Conservation (phyloP, 2,113 vertebrate species). For the Tonatia bakeri region DNA sequence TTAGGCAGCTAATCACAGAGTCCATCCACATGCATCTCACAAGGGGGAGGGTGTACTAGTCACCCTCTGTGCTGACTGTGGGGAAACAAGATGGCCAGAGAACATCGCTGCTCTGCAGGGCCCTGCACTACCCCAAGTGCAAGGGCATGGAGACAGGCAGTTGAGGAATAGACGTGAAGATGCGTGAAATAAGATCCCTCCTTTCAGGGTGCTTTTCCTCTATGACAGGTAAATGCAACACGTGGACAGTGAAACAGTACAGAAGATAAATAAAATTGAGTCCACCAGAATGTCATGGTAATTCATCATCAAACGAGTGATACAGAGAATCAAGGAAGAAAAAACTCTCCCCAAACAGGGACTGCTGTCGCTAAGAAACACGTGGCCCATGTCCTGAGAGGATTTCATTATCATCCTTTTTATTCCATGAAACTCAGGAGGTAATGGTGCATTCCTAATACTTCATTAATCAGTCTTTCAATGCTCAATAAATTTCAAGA, state of each 20-base stretch:
- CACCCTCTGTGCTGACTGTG: background rate
- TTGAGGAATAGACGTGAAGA: rapidly evolving
- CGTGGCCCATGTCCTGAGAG: background rate
- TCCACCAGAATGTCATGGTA: background rate
- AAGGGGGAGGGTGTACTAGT: rapidly evolving
- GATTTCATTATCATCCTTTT: background rate
- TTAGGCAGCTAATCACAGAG: rapidly evolving
- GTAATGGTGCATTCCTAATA: background rate
- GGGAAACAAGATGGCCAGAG: background rate
- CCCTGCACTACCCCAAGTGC: background rate
- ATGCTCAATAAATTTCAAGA: background rate
- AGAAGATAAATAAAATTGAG: background rate
- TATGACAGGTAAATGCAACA: background rate
- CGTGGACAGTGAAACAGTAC: background rate
- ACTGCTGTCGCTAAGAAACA: background rate
- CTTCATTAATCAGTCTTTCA: background rate
- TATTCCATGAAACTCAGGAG: background rate
- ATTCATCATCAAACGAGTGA: background rate
- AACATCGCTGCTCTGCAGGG: background rate
- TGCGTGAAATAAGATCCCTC: background rate
- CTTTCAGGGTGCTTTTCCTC: background rate
- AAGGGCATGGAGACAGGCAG: rapidly evolving
- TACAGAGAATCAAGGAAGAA: background rate
- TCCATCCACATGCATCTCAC: background rate
- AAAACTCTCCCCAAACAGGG: background rate